Evolutionary conservation across 2,797 vertebrate species (phyloP).

Genomic region (Lepilemur ruficaudatus): DNA sequence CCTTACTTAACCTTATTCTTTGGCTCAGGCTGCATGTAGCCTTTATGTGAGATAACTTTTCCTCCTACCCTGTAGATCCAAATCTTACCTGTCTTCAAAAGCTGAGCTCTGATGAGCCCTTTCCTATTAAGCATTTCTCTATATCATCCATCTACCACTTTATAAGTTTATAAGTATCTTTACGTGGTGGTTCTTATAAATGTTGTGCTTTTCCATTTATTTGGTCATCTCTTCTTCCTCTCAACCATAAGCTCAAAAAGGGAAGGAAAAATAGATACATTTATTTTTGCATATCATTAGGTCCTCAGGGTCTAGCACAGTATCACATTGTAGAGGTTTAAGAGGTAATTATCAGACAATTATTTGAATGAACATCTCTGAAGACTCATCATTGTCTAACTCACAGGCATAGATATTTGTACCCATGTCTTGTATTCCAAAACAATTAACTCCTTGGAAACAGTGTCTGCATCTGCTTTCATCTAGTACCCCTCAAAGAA

Average conservation of each 20-base stretch:
- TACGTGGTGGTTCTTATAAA: neutral
- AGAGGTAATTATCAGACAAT: neutral
- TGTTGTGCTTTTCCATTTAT: neutral
- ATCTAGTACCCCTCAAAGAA: neutral
- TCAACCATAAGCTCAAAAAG: neutral
- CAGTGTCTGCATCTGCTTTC: neutral
- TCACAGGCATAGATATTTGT: neutral
- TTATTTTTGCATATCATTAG: neutral
- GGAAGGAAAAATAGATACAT: neutral
- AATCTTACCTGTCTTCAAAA: neutral
- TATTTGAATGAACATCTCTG: neutral
- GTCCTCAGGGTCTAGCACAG: neutral
- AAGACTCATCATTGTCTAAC: neutral
- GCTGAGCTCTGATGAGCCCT: neutral
- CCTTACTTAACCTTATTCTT: neutral
- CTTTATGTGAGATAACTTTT: neutral
- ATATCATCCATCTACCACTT: neutral
- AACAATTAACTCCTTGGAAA: neutral
- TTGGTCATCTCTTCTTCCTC: neutral
- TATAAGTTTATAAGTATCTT: neutral
- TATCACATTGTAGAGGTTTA: neutral
- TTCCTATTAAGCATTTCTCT: neutral
- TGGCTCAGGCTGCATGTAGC: neutral
- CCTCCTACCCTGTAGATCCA: neutral
- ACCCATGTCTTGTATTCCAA: neutral